Conservation (phyloP, 2,113 vertebrate genomes). For the Progne subis region DNA sequence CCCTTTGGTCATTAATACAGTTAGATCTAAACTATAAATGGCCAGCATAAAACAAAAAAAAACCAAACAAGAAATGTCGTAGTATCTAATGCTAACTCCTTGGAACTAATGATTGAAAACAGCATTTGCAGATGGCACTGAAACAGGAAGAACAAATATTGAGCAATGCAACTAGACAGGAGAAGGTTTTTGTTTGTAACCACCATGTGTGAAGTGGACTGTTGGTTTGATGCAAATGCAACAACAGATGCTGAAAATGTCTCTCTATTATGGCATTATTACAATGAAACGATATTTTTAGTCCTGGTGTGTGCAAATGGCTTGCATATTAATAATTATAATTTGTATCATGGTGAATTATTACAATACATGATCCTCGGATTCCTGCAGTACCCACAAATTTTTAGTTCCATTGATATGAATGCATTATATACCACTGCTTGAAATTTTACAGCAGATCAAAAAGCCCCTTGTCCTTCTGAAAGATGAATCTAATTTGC, state of each 20-base stretch:
- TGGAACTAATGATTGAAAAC: background rate
- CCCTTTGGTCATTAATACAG: background rate
- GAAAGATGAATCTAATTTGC: background rate
- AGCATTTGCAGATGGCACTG: background rate
- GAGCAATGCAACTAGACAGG: background rate
- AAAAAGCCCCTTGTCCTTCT: background rate
- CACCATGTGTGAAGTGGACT: background rate
- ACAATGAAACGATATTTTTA: background rate
- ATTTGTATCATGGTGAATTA: background rate
- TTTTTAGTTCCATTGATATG: background rate
- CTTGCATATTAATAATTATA: background rate
- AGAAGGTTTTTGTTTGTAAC: background rate
- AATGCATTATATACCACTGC: background rate
- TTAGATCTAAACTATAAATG: background rate
- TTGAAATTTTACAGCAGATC: background rate
- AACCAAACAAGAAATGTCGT: background rate
- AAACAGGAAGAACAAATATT: background rate
- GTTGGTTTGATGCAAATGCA: background rate
- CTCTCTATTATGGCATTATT: background rate
- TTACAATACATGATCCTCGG: background rate
- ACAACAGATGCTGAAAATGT: background rate
- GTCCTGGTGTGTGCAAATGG: background rate
- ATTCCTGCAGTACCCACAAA: background rate
- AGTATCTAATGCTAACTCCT: background rate
- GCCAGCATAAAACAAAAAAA: background rate